These are phyloP conservation scores for Diabrotica virgifera DNA, from an alignment of 1,140 invertebrate species.

Conservation along the genomic window DNA sequence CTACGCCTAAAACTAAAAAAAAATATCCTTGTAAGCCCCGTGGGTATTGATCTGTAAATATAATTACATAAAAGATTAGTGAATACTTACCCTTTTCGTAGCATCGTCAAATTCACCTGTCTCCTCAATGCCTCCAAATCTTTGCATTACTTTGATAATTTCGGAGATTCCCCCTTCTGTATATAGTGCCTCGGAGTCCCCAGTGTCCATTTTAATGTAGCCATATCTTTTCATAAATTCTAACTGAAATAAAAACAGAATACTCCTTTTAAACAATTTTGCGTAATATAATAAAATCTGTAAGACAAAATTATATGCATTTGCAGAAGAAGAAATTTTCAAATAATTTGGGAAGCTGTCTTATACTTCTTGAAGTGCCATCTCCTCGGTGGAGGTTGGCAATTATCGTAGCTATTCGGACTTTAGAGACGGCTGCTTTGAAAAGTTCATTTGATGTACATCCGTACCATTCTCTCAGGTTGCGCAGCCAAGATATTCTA, in stretches of 20 bases:
- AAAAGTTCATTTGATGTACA: too few species aligned
- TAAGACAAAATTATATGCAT: too few species aligned
- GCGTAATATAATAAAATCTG: not conserved
- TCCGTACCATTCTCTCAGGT: too few species aligned
- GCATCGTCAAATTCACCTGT: conserved; percentile 61
- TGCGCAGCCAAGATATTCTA: too few species aligned
- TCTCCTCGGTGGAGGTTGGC: too few species aligned
- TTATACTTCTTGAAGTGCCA: too few species aligned
- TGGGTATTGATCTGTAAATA: not conserved
- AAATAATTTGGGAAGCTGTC: too few species aligned
- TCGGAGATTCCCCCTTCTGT: conserved; percentile 56
- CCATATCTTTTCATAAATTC: conserved; percentile 63
- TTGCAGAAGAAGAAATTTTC: too few species aligned
- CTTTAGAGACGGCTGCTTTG: too few species aligned
- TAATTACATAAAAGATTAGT: not conserved
- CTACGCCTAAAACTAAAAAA: not conserved
- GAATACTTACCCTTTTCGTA: conserved; percentile 55
- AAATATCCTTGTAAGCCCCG: not conserved
- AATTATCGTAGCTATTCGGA: too few species aligned
- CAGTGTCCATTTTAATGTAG: conserved; percentile 52
- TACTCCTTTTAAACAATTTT: not conserved
- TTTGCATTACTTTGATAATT: conserved; percentile 63
- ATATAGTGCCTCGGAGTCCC: conserved; percentile 57
- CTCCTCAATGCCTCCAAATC: conserved; percentile 61
- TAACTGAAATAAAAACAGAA: conserved; percentile 50